Evolutionary conservation across 2,113 vertebrate genomes (phyloP), one percentile per base, ranked within the genome.

Genomic region (Rhineura floridana): DNA sequence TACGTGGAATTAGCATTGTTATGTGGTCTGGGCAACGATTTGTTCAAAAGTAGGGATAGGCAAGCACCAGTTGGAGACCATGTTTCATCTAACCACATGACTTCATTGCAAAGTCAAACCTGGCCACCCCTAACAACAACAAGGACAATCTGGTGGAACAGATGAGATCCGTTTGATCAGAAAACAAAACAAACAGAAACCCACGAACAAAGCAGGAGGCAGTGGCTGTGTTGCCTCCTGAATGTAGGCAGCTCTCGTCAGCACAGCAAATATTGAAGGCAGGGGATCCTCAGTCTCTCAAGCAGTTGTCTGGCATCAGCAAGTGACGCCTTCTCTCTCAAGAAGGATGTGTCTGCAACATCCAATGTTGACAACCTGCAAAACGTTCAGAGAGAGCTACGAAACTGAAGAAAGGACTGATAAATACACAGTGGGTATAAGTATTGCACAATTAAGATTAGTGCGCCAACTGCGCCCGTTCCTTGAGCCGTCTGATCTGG

Each of bases 151-250:
- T 75, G 52, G 42, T 36, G 55, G 81, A 88, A 88, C 86, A 88
- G 79, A 82, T 82, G 86, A 82, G 52, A 75, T 82, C 86, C 44
- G 77, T 59, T 82, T 52, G 69, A 73, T 88, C n/a, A 21, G 87
- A 75, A 88, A 75, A 75, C 87, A 83, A n/a, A 76, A 39, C 80
- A 50, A 83, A 76, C 55, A 76, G 70, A 30, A 63, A 2, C n/a
- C 13, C 6, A 15, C 44, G 77, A 76, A 50, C 55, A 65, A 73
- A 50, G 55, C 80, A 10, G 73, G 55, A 13, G 69, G 23, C 13
- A 46, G 23, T 63, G 65, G 83, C 33, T 72, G 28, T 23, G 10
- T 28, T 15, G 62, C 23, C 63, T 67, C 46, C 65, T 10, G 10
- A 3, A 42, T 28, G 19, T 4, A 44, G 78, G 79, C 67, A 62